Conservation (phyloP, 2,888 invertebrate species). For the Parelbella ahira region DNA sequence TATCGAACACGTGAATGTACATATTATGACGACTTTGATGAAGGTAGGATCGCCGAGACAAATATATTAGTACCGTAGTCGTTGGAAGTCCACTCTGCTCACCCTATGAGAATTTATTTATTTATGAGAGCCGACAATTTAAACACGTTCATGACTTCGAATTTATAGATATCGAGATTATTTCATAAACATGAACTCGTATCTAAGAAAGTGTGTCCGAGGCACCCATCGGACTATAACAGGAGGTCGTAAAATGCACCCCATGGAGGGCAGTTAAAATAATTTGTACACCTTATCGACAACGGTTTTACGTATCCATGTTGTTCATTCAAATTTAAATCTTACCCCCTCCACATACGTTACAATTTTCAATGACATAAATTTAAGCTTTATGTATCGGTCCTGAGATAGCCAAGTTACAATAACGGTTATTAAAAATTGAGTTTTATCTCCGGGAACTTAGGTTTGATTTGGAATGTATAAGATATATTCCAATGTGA, state of each 20-base stretch:
- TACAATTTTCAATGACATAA: not conserved
- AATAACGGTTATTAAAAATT: not conserved
- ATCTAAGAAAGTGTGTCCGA: too few relatives aligned
- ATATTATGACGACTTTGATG: too few relatives aligned
- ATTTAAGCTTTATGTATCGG: not conserved
- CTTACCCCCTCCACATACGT: conserved; percentile 1
- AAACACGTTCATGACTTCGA: too few relatives aligned
- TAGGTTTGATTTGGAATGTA: not conserved
- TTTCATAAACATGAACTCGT: too few relatives aligned
- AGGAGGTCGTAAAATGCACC: conserved; percentile 9
- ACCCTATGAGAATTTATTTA: too few relatives aligned
- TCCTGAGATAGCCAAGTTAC: not conserved
- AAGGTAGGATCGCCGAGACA: too few relatives aligned
- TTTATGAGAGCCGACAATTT: too few relatives aligned
- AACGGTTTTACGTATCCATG: not conserved
- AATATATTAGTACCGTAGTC: too few relatives aligned
- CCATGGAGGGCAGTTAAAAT: conserved; percentile 9
- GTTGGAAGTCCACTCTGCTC: too few relatives aligned
- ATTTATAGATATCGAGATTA: too few relatives aligned
- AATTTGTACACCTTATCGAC: not conserved
- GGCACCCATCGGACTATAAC: too few relatives aligned
- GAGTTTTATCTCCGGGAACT: not conserved
- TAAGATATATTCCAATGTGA: conserved; percentile 3
- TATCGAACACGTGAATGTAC: too few relatives aligned
- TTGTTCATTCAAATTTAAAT: not conserved